A percentile compares a stretch with the other conserved stretches of the same genome.
Conservation (phyloP, 2,888 invertebrate genomes). For the Gryllus longicercus region DNA sequence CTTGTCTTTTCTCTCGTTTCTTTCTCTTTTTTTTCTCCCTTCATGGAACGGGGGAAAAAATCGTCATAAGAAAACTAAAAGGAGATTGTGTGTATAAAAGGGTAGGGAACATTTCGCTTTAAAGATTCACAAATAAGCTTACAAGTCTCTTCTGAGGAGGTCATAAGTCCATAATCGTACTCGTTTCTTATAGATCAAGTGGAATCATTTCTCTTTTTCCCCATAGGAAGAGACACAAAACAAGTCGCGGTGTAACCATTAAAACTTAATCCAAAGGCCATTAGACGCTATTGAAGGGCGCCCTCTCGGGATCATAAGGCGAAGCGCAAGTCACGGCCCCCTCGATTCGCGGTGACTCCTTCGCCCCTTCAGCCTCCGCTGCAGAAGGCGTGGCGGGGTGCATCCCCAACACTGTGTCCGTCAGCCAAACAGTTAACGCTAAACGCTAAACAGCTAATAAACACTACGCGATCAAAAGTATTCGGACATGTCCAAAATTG, state of each 20-base stretch:
- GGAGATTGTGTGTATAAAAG: background rate
- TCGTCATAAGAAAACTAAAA: background rate
- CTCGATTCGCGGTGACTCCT: too few species aligned
- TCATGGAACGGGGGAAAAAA: background rate
- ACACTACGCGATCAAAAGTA: too few species aligned
- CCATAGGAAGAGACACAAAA: background rate
- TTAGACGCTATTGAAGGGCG: background rate
- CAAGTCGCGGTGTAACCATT: background rate
- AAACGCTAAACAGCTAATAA: too few species aligned
- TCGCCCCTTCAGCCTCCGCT: too few species aligned
- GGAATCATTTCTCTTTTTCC: background rate
- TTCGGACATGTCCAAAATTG: too few species aligned
- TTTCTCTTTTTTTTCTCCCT: background rate
- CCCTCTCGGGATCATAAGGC: background rate
- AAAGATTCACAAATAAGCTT: constrained; percentile 2
- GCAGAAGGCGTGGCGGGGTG: too few species aligned
- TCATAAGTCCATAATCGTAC: background rate
- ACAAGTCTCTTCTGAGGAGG: background rate
- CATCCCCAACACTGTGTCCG: too few species aligned
- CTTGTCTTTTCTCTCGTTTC: background rate
- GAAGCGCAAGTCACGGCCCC: too few species aligned
- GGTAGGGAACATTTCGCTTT: background rate
- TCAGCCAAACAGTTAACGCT: too few species aligned
- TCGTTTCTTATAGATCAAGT: background rate
- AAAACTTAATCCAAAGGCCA: constrained; percentile 17